Percentiles rank a stretch among this genome's conserved stretches.
Evolutionary conservation across 2,797 vertebrate species (phyloP).

Genomic region (Myiotriccus ornatus): DNA sequence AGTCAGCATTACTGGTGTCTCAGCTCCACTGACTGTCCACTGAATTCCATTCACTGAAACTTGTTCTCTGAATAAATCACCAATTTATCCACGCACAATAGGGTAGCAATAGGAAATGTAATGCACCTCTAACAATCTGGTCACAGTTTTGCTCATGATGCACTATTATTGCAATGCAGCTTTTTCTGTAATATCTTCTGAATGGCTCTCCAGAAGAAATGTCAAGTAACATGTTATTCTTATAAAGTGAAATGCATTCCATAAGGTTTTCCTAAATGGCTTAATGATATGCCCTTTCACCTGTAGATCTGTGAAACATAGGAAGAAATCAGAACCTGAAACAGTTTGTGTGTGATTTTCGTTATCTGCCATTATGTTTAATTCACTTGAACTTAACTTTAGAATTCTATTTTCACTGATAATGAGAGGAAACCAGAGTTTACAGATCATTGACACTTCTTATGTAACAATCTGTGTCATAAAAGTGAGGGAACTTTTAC

Average conservation of each 20-base stretch:
- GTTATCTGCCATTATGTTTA: neutral
- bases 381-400: neutral
- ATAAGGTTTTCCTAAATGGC: conserved; percentile 39
- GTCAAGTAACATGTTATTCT: neutral
- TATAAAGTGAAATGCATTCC: conserved; percentile 22
- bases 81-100: neutral
- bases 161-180: neutral
- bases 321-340: conserved; percentile 12
- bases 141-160: neutral
- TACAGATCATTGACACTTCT: neutral
- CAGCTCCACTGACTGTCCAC: neutral
- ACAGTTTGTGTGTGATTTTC: neutral
- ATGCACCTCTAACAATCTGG: neutral
- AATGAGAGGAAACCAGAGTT: neutral
- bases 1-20: neutral
- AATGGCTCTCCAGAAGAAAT: neutral
- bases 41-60: neutral
- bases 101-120: neutral
- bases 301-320: conserved; percentile 18
- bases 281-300: conserved; percentile 29
- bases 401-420: neutral
- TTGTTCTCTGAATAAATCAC: neutral
- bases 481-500: neutral
- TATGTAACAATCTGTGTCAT: neutral
- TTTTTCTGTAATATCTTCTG: neutral